Evolutionary conservation across 2,888 invertebrate species (phyloP).

Genomic region (Meta bourneti): DNA sequence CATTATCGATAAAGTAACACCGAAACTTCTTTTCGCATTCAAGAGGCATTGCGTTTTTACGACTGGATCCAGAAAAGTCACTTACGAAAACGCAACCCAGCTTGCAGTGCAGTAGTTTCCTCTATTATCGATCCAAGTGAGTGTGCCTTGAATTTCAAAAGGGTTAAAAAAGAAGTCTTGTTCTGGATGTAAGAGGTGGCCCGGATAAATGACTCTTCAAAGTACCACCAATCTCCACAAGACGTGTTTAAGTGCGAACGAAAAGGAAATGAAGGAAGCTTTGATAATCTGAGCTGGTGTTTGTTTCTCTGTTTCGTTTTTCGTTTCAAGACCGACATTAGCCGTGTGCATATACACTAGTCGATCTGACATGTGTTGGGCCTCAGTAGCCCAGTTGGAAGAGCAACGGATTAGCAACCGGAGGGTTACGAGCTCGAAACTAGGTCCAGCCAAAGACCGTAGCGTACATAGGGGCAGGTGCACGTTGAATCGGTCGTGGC

Average conservation of each 20-base stretch:
- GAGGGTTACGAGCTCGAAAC: background rate
- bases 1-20: slow-evolving; percentile 26
- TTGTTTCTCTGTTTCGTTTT: background rate
- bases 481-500: too few relatives aligned
- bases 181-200: background rate
- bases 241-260: background rate
- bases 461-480: too few relatives aligned
- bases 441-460: too few relatives aligned
- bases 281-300: slow-evolving; percentile 12
- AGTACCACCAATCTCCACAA: slow-evolving; percentile 1
- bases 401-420: background rate
- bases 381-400: background rate
- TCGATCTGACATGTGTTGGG: too few relatives aligned
- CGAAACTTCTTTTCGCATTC: slow-evolving; percentile 24
- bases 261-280: background rate
- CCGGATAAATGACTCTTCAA: slow-evolving; percentile 9
- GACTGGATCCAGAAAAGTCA: slow-evolving; percentile 31
- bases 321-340: too few relatives aligned
- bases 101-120: slow-evolving; percentile 34
- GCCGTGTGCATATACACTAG: too few relatives aligned
- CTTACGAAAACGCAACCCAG: slow-evolving; percentile 24
- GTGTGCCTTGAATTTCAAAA: slow-evolving; percentile 52
- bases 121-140: slow-evolving; percentile 11
- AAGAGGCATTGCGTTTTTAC: slow-evolving; percentile 13
- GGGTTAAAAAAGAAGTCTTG: background rate